Percentiles rank a stretch among this genome's conserved stretches.
phyloP scores from a whole-genome alignment of 2,113 vertebrate genomes.

The Oncorhynchus mykiss region DNA sequence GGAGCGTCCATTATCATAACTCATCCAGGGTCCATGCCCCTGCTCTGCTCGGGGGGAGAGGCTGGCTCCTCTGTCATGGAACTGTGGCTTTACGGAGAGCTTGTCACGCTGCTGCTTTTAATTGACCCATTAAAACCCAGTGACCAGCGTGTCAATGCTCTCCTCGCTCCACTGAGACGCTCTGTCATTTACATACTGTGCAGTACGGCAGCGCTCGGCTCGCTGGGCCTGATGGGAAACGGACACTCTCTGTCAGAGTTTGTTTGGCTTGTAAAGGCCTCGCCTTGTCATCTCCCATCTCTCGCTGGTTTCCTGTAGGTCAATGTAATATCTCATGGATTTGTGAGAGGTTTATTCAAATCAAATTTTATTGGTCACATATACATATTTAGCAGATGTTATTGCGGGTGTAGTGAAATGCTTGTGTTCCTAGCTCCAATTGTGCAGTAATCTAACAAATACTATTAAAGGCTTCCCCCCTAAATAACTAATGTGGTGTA shows the following conservation, averaged over 20 bases:
- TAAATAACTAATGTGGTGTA: too few relatives aligned
- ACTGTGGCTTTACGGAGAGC: slow-evolving; percentile 61
- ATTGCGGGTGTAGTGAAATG: too few relatives aligned
- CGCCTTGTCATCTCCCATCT: background rate
- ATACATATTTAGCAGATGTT: too few relatives aligned
- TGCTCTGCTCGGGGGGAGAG: slow-evolving; percentile 31
- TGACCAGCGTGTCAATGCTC: slow-evolving; percentile 54
- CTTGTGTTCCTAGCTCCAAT: too few relatives aligned
- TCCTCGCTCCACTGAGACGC: slow-evolving; percentile 2
- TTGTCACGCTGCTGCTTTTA: slow-evolving; percentile 70
- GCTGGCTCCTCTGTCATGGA: slow-evolving; percentile 49
- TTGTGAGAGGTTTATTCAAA: too few relatives aligned
- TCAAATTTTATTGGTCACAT: too few relatives aligned
- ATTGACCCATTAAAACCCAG: slow-evolving; percentile 67
- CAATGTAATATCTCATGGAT: too few relatives aligned
- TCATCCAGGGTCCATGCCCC: slow-evolving; percentile 51
- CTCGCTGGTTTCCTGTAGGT: background rate
- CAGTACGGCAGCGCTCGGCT: background rate
- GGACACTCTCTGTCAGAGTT: background rate
- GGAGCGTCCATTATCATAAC: slow-evolving; percentile 63
- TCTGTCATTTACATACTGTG: background rate
- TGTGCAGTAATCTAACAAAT: too few relatives aligned
- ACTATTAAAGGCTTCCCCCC: too few relatives aligned
- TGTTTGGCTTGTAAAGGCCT: background rate
- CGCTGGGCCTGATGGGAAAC: background rate